Evolutionary conservation across 2,113 vertebrate genomes (phyloP).

Genomic region (Chrysochloris asiatica): DNA sequence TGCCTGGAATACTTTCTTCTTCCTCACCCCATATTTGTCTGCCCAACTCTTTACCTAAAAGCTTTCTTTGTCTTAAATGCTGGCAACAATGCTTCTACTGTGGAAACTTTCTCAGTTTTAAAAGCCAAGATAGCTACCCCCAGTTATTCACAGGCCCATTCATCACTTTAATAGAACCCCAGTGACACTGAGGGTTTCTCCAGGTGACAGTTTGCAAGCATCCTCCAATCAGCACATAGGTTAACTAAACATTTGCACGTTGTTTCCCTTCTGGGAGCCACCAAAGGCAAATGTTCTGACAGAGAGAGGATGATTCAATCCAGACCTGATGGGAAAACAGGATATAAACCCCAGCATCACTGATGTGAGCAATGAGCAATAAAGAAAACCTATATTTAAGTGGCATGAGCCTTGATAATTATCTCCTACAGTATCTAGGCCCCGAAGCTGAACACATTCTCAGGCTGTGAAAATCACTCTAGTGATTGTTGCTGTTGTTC

Average conservation of each 20-base stretch:
- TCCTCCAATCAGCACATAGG: neutral
- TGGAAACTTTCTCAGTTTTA: neutral
- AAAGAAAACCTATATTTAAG: conserved; percentile 48
- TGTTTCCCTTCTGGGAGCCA: conserved; percentile 22
- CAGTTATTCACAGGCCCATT: neutral
- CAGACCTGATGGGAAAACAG: conserved; percentile 53
- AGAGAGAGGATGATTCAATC: conserved; percentile 53
- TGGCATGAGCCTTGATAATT: conserved; percentile 35
- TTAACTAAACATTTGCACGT: conserved; percentile 14
- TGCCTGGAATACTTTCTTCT: neutral
- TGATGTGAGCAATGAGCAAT: neutral
- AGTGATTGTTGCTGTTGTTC: no score
- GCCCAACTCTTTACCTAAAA: neutral
- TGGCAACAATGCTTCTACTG: neutral
- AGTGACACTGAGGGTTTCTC: neutral
- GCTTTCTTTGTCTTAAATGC: neutral
- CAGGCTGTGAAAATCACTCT: conserved; percentile 39
- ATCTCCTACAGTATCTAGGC: conserved; percentile 6
- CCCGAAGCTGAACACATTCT: neutral
- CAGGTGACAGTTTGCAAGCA: neutral
- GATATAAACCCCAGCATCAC: conserved; percentile 47
- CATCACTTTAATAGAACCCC: neutral
- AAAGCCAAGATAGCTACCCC: neutral
- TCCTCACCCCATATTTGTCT: neutral
- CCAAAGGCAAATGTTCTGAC: conserved; percentile 28